Conservation (phyloP, 2,888 invertebrate genomes). For the Cataglyphis albicans region DNA sequence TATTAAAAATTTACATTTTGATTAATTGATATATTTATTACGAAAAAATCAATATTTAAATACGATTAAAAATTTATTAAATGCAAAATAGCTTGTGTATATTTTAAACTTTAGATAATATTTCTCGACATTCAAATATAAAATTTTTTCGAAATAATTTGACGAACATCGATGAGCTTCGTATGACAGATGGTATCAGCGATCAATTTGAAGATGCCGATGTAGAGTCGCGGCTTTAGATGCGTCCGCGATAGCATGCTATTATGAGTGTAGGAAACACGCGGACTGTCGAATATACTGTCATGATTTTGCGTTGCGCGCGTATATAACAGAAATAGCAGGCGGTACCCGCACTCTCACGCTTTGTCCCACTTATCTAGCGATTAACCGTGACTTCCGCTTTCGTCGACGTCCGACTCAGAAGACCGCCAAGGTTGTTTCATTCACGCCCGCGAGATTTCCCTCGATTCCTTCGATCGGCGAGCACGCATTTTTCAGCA, state of each 20-base stretch:
- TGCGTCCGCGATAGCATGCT: not conserved
- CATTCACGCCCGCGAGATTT: constrained; percentile 41
- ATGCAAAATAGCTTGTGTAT: not conserved
- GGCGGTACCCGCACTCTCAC: constrained; percentile 28
- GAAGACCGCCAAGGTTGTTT: constrained; percentile 67
- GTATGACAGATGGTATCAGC: constrained; percentile 27
- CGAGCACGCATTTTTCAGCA: not conserved
- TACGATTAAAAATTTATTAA: not conserved
- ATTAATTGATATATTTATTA: not conserved
- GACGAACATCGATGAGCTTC: not conserved
- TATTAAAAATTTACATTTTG: not conserved
- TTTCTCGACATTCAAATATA: not conserved
- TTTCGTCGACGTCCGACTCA: constrained; percentile 76
- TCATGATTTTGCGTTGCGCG: constrained; percentile 12
- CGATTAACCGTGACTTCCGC: constrained; percentile 80
- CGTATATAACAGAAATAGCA: constrained; percentile 48
- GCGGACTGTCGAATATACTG: not conserved
- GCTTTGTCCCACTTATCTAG: constrained; percentile 76
- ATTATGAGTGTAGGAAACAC: not conserved
- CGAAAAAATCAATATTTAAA: not conserved
- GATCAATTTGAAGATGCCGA: constrained; percentile 1
- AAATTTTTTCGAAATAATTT: not conserved
- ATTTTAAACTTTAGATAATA: not conserved
- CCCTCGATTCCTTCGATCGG: not conserved
- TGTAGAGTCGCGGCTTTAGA: not conserved